Conservation (phyloP, 92 coral and sea anemone species). For the Montipora capitata region DNA sequence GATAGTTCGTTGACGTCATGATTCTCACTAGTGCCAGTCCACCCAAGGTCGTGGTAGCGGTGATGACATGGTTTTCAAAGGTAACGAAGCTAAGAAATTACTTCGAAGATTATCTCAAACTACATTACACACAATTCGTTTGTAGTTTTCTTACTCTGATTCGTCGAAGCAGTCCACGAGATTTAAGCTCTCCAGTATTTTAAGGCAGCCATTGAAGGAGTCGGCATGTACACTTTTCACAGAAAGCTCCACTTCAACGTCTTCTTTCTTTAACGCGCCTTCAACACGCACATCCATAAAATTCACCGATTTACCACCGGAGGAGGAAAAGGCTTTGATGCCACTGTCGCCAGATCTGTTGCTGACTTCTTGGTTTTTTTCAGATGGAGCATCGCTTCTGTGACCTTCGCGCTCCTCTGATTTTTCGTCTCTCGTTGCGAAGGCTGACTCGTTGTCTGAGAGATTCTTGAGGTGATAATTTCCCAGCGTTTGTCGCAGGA, state of each 20-base stretch:
- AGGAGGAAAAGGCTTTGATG: constrained; percentile 37
- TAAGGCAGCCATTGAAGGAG: constrained; percentile 92
- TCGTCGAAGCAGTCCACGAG: constrained; percentile 87
- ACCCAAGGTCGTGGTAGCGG: too few relatives aligned
- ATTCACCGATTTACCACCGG: constrained; percentile 58
- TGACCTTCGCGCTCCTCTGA: constrained; percentile 6
- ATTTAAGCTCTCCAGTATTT: constrained; percentile 85
- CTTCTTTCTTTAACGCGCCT: constrained; percentile 40
- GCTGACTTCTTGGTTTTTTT: constrained; percentile 31
- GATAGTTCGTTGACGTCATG: too few relatives aligned
- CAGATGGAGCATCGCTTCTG: constrained; percentile 19
- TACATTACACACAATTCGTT: neutral
- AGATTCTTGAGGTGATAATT: constrained; percentile 48
- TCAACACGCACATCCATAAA: constrained; percentile 79
- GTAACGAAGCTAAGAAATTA: too few relatives aligned
- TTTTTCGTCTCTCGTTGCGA: neutral
- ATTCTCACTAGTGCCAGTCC: too few relatives aligned
- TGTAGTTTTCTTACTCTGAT: constrained; percentile 80
- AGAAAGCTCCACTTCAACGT: constrained; percentile 55
- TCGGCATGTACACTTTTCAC: constrained; percentile 90
- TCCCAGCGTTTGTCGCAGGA: constrained; percentile 85
- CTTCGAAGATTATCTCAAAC: too few relatives aligned
- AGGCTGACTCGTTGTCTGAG: neutral
- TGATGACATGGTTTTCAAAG: too few relatives aligned
- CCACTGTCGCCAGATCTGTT: neutral